Percentiles rank a stretch among this genome's conserved stretches.
Conservation (phyloP, 2,888 invertebrate genomes). For the Lochmaea crataegi region DNA sequence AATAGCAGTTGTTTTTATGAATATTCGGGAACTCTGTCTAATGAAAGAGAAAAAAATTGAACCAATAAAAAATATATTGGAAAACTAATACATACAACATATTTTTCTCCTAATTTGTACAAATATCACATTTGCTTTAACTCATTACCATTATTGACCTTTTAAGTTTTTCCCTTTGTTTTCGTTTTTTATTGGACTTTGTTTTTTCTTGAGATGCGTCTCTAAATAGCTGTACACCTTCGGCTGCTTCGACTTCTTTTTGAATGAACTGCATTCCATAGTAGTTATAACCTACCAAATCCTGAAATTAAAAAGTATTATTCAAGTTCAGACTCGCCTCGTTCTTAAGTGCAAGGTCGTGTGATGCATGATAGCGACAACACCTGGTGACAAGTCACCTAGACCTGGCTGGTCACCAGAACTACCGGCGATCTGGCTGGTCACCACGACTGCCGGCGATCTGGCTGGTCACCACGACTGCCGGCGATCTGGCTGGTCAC, state of each 20-base stretch:
- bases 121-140: conserved; percentile 23
- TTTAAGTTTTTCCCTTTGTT: conserved; percentile 74
- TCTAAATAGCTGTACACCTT: conserved; percentile 80
- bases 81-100: neutral
- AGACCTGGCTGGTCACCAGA: no score
- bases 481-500: no score
- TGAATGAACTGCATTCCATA: conserved; percentile 84
- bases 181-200: conserved; percentile 73
- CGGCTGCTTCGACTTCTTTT: conserved; percentile 78
- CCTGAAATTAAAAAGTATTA: conserved; percentile 71
- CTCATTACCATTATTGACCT: conserved; percentile 67
- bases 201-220: conserved; percentile 77
- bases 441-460: no score
- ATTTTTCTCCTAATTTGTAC: neutral
- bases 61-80: neutral
- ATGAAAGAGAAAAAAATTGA: neutral
- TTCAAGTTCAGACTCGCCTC: neutral
- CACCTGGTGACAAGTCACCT: no score
- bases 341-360: neutral
- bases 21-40: no score
- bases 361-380: no score
- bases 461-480: no score
- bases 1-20: no score
- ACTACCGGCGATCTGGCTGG: no score
- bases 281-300: conserved; percentile 86